These are phyloP conservation scores for Sandelia bainsii DNA, from an alignment of 2,797 vertebrate species.

Conservation along the genomic window DNA sequence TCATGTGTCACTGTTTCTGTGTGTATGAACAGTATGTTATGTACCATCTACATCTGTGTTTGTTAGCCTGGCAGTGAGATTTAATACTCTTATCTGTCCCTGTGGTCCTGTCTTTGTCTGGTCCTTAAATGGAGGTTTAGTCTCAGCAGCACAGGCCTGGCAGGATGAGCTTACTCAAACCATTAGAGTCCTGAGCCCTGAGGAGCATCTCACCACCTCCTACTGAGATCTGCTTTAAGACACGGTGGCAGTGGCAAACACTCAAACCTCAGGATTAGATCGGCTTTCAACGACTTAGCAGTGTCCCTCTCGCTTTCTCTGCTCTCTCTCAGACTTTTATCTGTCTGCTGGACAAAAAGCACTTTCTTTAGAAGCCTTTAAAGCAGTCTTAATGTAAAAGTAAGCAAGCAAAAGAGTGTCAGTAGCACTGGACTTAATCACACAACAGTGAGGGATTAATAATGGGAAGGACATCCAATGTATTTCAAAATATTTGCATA, in stretches of 20 bases:
- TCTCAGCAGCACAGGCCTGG: conserved; percentile 61
- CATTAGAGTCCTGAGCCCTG: conserved; percentile 86
- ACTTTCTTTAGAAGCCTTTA: conserved; percentile 57
- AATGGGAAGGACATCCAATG: neutral
- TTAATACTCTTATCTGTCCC: conserved; percentile 82
- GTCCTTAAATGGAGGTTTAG: conserved; percentile 92
- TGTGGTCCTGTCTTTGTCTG: conserved; percentile 84
- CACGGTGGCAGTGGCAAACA: conserved; percentile 67
- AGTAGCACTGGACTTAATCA: neutral
- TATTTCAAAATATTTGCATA: neutral
- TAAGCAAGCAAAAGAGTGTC: conserved; percentile 7
- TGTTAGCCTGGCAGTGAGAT: conserved; percentile 69
- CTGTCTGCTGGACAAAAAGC: conserved; percentile 51
- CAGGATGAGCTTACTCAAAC: conserved; percentile 87
- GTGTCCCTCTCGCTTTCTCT: conserved; percentile 36
- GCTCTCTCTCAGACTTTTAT: conserved; percentile 46
- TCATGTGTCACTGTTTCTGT: conserved; percentile 16
- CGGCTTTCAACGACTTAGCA: conserved; percentile 64
- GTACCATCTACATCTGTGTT: conserved; percentile 58
- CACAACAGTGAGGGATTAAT: conserved; percentile 4
- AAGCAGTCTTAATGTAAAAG: conserved; percentile 37
- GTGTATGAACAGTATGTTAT: conserved; percentile 36
- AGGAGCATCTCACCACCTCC: conserved; percentile 78
- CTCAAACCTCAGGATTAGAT: conserved; percentile 77
- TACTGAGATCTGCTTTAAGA: conserved; percentile 81